Base-by-base conservation (phyloP, 2,888 invertebrate genomes). In the Caenorhabditis wallacei region DNA sequence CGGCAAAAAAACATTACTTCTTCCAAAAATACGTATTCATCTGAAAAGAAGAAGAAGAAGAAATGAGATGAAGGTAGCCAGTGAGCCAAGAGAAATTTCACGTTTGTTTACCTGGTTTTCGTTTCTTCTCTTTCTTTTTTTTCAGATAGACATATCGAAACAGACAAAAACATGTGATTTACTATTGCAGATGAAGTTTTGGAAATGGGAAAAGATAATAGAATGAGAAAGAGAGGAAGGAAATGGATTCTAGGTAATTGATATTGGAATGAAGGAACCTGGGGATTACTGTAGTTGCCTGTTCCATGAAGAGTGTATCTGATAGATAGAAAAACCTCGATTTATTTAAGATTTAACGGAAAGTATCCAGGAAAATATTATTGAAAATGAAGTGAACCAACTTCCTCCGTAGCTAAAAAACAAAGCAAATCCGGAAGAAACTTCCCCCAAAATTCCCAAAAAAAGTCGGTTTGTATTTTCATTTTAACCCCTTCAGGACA, bases 11-110 rank as follows among this genome's bases (percentile, higher is more conserved):
- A 43, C 7, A 43, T 35, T 35, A 7, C 43, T 4, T 48, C 13
- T 48, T 18, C 18, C 46, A 48, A 40, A 40, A 48, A 18, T 18
- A 48, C 53, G 53, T 53, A 53, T 53, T 24, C 53, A 40, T 22
- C 43, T 48, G 51, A 37, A 53, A 56, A 20, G 18, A n/a, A 18
- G 51, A 37, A 35, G 24, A 53, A 72, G 72, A 11, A 43, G 16
- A 43, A 43, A 43, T 2, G 43, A 43, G 16, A 43, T 13, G 16
- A 43, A 43, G 46, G 70, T 30, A 70, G 35, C 35, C 30, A 35
- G 53, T 24, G 53, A 24, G 53, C 53, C 16, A 54, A 54, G 53
- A 48, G 13, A 48, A n/a, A 13, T 43, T 48, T 48, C 18, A 48
- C 13, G 5, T 48, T 5, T 48, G 46, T 48, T 48, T 48, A 48